A percentile compares a stretch with the other conserved stretches of the same genome.
phyloP scores from a whole-genome alignment of 2,888 invertebrate genomes.

The Cyrtodaria siliqua region DNA sequence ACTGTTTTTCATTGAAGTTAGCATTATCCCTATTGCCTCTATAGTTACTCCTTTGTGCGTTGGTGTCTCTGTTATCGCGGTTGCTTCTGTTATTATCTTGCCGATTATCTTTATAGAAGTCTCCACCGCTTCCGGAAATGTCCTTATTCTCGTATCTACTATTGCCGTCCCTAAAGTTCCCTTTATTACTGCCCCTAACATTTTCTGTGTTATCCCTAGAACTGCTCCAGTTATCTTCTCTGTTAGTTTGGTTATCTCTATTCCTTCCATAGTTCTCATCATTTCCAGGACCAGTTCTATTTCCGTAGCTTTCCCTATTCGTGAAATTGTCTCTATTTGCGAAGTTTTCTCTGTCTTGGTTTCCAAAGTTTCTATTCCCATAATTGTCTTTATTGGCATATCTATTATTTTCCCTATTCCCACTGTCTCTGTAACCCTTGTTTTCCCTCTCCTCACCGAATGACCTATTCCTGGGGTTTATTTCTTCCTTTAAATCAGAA shows the following conservation, averaged over 20 bases:
- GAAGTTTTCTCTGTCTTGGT: not conserved
- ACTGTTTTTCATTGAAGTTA: not conserved
- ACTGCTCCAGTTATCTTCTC: conserved; percentile 7
- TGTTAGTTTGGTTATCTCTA: not conserved
- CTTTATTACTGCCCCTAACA: not conserved
- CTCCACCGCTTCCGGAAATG: not conserved
- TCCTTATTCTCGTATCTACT: not conserved
- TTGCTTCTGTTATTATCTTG: conserved; percentile 22
- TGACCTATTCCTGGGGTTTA: conserved; percentile 13
- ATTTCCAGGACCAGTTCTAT: not conserved
- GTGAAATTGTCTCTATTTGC: conserved; percentile 10
- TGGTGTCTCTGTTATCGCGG: conserved; percentile 15
- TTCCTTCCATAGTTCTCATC: not conserved
- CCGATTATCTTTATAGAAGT: conserved; percentile 10
- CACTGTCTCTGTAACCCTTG: conserved; percentile 20
- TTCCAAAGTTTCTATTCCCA: conserved; percentile 20
- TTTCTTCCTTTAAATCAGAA: conserved; percentile 41
- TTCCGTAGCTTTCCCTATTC: conserved; percentile 2
- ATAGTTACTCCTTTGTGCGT: not conserved
- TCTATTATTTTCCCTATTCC: conserved; percentile 13
- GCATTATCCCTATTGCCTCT: conserved; percentile 5
- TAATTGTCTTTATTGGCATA: conserved; percentile 22
- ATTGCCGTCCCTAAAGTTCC: not conserved
- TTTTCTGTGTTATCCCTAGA: conserved; percentile 11
- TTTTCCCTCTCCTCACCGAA: conserved; percentile 15